Base-by-base conservation (phyloP, 37 sponge, comb jelly and placozoan genomes). In the Cliona cf. orientalis region DNA sequence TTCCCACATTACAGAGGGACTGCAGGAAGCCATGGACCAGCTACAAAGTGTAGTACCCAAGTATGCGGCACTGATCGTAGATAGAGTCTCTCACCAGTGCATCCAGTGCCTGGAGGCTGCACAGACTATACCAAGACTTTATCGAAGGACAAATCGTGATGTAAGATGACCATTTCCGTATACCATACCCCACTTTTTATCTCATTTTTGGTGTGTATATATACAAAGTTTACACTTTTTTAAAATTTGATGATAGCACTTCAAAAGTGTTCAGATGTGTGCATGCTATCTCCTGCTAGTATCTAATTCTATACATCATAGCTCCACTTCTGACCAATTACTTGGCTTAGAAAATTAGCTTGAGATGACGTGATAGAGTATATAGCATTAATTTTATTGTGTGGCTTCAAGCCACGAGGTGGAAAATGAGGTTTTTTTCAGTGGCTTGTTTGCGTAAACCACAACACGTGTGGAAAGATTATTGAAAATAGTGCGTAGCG, bases 91-190 rank as follows among this genome's bases (percentile, higher is more conserved):
- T 2, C 42, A 72, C 46, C 64, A 87, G 42, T 94, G 95, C 66
- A 63, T n/a, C 29, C 66, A 73, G 17, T 68, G 66, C 1, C 74
- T 97, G 53, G 98, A 95, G 19, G 73, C 86, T 35, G 91, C 93
- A 2, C 80, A 89, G 55, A 89, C 94, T 11, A 88, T 98, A 1
- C 96, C 99, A 2, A 71, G 99, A 72, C 91, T 94, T 17, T 98
- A 87, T 67, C 75, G 99, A 3, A 76, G 94, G 37, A 98, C 99
- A 1, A 95, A 95, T 49, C 78, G 86, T 62, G 96, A 98, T 85
- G 96, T 91, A 61, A 31, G 46, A 40, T n/a, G n/a, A n/a, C n/a
- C 34, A 44, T 28, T 7, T 5, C 26, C 22, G 7, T 44, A 49
- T 44, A 45, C 21, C 45, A 41, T 7, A n/a, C n/a, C n/a, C n/a